Evolutionary conservation across 2,888 invertebrate species (phyloP), one percentile per base, ranked within the genome.

Genomic region (Dione juno): DNA sequence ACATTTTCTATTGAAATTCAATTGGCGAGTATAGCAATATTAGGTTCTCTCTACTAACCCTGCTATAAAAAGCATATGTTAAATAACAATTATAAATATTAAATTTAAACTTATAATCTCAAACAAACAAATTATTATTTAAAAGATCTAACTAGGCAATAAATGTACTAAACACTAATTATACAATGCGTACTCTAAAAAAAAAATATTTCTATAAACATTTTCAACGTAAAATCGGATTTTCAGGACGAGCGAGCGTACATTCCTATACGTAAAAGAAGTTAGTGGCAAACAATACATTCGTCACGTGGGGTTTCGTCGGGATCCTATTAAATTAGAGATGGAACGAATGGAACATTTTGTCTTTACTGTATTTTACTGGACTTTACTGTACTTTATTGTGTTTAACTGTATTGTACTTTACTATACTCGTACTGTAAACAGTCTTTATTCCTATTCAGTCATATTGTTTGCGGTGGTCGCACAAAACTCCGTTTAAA

Each of bases 261-360:
- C 28, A 28, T 77, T 74, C 45, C 48, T 65, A 50, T 72, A 68
- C 69, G 71, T 70, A 72, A 81, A 79, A 77, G 75, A 78, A 78
- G 73, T 77, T 79, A 79, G 71, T 68, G 71, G 73, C 69, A 78
- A 80, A 83, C 83, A 84, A 84, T 84, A 78, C 77, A 77, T 79
- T 84, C 82, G 81, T 82, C 82, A 82, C 80, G 75, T 75, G 73
- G 76, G 77, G 78, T 78, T 82, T 81, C 81, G 79, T 77, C 76
- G 73, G 76, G 72, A 81, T 81, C 75, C 80, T 80, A 83, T 85
- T 84, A 82, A 83, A 82, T 82, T 79, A 81, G 80, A 77, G 75
- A 67, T 76, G 72, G 76, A 76, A 77, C 73, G 76, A 77, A 78
- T 73, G 66, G 77, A 70, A 74, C 74, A 77, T 75, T 77, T 74